Percentiles rank a stretch among this genome's conserved stretches.
Evolutionary conservation across 2,797 vertebrate genomes (phyloP).

Genomic region (Chiloscyllium punctatum): DNA sequence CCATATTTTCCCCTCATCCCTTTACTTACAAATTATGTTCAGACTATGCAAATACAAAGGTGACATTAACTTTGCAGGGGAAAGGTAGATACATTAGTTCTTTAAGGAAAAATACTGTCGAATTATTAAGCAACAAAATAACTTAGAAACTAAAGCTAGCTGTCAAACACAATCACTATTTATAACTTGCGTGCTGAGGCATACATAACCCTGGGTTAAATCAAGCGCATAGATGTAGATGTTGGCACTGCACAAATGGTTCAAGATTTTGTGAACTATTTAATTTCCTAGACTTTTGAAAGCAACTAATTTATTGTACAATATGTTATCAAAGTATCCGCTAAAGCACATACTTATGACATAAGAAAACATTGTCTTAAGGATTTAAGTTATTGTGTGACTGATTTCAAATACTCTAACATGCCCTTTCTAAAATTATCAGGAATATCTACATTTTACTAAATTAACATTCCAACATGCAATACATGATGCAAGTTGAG

Average conservation of each 20-base stretch:
- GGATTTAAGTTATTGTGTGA: neutral
- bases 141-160: neutral
- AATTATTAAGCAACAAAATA: neutral
- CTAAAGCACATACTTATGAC: conserved; percentile 2
- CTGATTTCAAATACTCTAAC: neutral
- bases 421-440: neutral
- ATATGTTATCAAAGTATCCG: neutral
- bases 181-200: too few relatives aligned
- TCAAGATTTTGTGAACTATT: neutral
- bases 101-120: neutral
- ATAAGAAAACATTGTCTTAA: neutral
- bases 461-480: conserved; percentile 17
- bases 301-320: neutral
- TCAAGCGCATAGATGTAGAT: neutral
- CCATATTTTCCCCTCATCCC: neutral
- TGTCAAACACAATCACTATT: neutral
- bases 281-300: neutral
- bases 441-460: neutral
- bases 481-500: neutral
- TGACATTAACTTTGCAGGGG: neutral
- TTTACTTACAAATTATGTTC: neutral
- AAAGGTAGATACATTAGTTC: too few relatives aligned
- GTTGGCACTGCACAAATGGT: neutral
- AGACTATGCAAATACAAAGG: neutral
- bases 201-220: neutral